Evolutionary conservation across 2,797 vertebrate species (phyloP), one percentile per base, ranked within the genome.

Genomic region (Micrastur ruficollis): DNA sequence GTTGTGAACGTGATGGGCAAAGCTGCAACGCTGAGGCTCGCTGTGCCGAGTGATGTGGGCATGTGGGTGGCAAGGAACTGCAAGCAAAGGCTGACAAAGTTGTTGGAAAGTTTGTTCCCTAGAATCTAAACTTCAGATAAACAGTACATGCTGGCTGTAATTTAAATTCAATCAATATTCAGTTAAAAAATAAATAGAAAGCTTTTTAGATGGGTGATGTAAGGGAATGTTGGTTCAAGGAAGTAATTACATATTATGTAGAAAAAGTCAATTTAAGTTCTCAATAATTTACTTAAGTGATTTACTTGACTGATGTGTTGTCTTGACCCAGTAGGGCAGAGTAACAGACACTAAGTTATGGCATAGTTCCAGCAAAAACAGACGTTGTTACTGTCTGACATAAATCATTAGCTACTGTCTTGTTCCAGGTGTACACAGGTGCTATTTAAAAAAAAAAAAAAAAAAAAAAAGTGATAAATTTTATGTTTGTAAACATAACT

Each of bases 401-500:
- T 98, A 98, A 98, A 98, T 98, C 97, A 97, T 92, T 80, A 92
- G 90, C 90, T 94, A 90, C 96, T 97, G 97, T 94, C 96, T 93
- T 87, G 81, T 94, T 97, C 98, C 98, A 98, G 98, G 98, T 98
- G 98, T 98, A 97, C 98, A 94, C 97, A 98, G 97, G 97, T 98
- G 98, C 97, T 84, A 90, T 95, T 94, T 61, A 55, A 87, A 91
- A 83, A 90, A 83, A 91, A 91, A 94, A 86, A 84, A 85, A 87
- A 91, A 83, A 90, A 83, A 91, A 91, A 94, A 86, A 84, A 85
- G 94, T 93, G 86, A 96, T 98, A 97, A 98, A 98, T 96, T 98
- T 97, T 97, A 89, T 98, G 97, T 98, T 98, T 98, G 98, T 98
- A 97, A 98, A 98, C 98, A 98, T 95, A 98, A 98, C 97, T 98